Evolutionary conservation across 2,113 vertebrate genomes (phyloP).

Genomic region (Garra rufa): DNA sequence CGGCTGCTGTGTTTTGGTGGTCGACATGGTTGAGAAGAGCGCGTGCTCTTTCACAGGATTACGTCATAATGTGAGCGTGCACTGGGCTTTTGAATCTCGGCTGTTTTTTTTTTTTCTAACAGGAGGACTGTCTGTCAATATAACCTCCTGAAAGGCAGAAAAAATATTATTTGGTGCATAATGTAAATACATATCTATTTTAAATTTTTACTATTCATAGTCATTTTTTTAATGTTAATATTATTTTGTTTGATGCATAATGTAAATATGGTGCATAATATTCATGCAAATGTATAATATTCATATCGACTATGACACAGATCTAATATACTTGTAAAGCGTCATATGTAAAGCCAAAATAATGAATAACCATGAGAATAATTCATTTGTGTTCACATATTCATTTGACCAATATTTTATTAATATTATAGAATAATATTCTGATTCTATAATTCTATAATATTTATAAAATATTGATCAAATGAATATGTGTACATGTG

Average conservation of each 20-base stretch:
- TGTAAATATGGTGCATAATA: background rate
- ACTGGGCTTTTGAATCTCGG: conserved; percentile 2
- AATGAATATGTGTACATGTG: no score
- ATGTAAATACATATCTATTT: background rate
- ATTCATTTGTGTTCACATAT: no score
- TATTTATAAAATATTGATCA: no score
- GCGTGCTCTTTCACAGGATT: conserved; percentile 52
- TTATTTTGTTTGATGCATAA: background rate
- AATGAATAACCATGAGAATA: background rate
- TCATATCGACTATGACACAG: background rate
- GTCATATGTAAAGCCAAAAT: background rate
- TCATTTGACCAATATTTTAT: no score
- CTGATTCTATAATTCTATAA: no score
- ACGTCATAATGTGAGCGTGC: conserved; percentile 47
- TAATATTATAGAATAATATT: no score
- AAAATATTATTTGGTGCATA: background rate
- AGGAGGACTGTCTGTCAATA: background rate
- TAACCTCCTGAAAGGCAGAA: background rate
- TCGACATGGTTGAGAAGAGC: conserved; percentile 50
- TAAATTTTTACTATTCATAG: background rate
- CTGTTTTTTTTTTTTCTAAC: background rate
- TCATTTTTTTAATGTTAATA: background rate
- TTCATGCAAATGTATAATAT: background rate
- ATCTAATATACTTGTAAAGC: background rate
- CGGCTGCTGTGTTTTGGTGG: conserved; percentile 43